Evolutionary conservation across 2,113 vertebrate species (phyloP).

Genomic region (Podarcis raffonei): DNA sequence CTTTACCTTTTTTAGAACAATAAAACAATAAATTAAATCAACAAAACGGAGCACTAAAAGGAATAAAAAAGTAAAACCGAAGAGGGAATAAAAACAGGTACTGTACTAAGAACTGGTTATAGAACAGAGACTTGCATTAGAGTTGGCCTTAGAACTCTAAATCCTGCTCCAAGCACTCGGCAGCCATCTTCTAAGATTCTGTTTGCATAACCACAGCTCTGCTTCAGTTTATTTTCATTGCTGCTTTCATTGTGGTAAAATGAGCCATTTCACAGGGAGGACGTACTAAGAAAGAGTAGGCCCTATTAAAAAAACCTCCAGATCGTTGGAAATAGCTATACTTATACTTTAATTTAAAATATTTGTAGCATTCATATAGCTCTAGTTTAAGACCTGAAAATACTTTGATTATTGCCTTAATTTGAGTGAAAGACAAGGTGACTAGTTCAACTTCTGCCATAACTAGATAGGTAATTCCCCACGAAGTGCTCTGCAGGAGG

Average conservation of each 20-base stretch:
- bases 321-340: neutral
- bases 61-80: no score
- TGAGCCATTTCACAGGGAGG: neutral
- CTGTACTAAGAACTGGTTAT: no score
- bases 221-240: neutral
- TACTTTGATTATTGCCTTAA: neutral
- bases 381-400: neutral
- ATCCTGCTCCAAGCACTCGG: no score
- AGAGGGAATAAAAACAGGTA: no score
- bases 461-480: neutral
- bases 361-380: neutral
- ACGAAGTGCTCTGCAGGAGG: neutral
- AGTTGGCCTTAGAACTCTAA: no score
- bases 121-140: no score
- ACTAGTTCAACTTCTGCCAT: neutral
- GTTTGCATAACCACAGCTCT: neutral
- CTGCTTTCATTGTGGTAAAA: neutral
- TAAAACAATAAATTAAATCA: neutral
- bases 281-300: neutral
- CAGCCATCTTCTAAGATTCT: neutral
- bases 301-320: neutral
- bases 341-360: neutral
- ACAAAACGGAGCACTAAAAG: no score
- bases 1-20: no score
- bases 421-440: neutral